Evolutionary conservation across 2,888 invertebrate genomes (phyloP).

Genomic region (Sinodicranocentrus sp.): DNA sequence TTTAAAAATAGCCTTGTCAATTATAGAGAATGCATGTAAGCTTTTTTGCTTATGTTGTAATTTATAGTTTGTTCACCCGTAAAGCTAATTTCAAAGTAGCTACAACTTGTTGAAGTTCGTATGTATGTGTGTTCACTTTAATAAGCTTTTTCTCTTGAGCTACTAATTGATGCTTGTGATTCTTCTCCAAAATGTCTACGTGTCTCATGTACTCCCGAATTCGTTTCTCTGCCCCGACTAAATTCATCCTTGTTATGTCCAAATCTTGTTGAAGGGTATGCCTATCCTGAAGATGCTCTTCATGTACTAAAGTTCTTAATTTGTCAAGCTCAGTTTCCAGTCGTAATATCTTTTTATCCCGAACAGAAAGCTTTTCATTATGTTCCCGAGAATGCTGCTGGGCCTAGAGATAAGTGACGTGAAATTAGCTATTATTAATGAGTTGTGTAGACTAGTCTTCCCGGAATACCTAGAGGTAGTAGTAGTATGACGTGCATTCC

Average conservation of each 20-base stretch:
- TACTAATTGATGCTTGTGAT: slow-evolving; percentile 68
- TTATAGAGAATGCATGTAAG: too few relatives aligned
- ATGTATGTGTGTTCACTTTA: slow-evolving; percentile 59
- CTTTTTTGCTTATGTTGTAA: too few relatives aligned
- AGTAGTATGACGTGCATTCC: too few relatives aligned
- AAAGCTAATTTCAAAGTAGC: slow-evolving; percentile 56
- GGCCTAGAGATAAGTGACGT: slow-evolving; percentile 22
- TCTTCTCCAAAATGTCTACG: slow-evolving; percentile 71
- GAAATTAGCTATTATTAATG: not conserved
- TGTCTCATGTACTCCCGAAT: slow-evolving; percentile 68
- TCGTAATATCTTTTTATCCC: slow-evolving; percentile 67
- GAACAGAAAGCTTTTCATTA: slow-evolving; percentile 61
- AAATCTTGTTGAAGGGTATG: slow-evolving; percentile 66
- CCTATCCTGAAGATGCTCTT: slow-evolving; percentile 69
- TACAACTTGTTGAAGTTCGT: slow-evolving; percentile 66
- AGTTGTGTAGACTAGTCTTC: too few relatives aligned
- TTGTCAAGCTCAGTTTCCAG: slow-evolving; percentile 64
- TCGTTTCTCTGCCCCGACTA: slow-evolving; percentile 58
- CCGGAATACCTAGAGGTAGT: too few relatives aligned
- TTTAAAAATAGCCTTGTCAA: too few relatives aligned
- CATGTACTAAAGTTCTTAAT: slow-evolving; percentile 64
- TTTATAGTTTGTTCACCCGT: too few relatives aligned
- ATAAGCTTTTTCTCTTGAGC: slow-evolving; percentile 65
- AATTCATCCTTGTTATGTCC: slow-evolving; percentile 59
- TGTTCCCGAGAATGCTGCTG: slow-evolving; percentile 48